Evolutionary conservation across 2,797 vertebrate genomes (phyloP).

Genomic region (Ispidina lecontei): DNA sequence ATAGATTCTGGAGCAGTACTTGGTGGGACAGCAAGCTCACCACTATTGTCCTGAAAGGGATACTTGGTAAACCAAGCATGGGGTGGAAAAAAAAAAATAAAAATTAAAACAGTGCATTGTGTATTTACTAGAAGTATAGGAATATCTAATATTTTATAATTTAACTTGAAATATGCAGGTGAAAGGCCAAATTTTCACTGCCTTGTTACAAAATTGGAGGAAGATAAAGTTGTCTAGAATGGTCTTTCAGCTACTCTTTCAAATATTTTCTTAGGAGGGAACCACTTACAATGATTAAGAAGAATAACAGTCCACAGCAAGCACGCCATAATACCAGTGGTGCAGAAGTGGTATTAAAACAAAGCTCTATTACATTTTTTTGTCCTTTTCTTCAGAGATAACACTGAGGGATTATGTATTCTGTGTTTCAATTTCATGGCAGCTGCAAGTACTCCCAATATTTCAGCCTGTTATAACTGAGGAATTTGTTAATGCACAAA

Average conservation of each 20-base stretch:
- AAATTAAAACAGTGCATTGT: neutral
- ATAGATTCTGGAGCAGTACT: constrained; percentile 95
- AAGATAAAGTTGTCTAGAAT: neutral
- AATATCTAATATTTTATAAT: neutral
- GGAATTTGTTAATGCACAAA: neutral
- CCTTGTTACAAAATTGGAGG: neutral
- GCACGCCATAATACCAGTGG: neutral
- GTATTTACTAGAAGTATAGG: neutral
- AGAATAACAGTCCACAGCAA: neutral
- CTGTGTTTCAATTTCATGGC: neutral
- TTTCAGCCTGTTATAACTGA: neutral
- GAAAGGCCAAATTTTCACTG: neutral
- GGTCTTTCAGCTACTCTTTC: neutral
- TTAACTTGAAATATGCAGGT: neutral
- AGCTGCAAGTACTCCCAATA: neutral
- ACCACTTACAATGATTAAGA: neutral
- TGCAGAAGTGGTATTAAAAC: neutral
- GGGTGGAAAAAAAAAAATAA: neutral
- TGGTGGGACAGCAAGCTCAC: constrained; percentile 97
- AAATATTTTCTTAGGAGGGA: neutral
- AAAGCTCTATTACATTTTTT: neutral
- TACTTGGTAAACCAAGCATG: constrained; percentile 77
- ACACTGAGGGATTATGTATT: neutral
- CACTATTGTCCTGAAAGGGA: constrained; percentile 95
- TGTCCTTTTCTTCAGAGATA: neutral